These are phyloP conservation scores for Drosophila kuntzei DNA, from an alignment of 2,888 invertebrate genomes.

Conservation along the genomic window DNA sequence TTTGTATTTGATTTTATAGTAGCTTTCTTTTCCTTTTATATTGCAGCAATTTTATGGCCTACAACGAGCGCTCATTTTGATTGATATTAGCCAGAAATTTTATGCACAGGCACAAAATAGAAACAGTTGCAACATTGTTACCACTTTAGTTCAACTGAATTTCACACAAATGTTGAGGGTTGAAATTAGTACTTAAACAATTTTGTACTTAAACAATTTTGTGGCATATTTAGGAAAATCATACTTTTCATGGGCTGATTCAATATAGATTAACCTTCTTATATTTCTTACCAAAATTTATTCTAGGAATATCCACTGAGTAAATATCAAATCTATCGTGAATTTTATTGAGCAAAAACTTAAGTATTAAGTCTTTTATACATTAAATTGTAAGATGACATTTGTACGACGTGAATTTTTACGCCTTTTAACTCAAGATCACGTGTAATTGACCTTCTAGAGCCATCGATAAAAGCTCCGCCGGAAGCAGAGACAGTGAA, in stretches of 20 bases:
- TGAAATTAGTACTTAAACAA: no score
- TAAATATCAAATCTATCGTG: background rate
- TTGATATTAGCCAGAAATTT: constrained; percentile 53
- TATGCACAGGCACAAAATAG: constrained; percentile 34
- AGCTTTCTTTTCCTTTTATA: constrained; percentile 10
- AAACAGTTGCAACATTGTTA: background rate
- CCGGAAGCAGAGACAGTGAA: background rate
- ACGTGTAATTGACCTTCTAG: constrained; percentile 74
- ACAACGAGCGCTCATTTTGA: constrained; percentile 35
- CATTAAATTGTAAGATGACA: constrained; percentile 11
- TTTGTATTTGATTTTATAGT: constrained; percentile 35
- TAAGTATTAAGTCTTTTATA: background rate
- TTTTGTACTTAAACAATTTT: background rate
- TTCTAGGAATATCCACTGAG: background rate
- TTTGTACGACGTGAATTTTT: constrained; percentile 34
- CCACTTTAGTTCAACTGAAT: background rate
- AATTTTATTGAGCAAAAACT: constrained; percentile 2
- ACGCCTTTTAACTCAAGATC: constrained; percentile 61
- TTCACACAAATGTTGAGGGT: no score
- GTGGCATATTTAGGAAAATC: background rate
- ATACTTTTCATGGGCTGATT: no score
- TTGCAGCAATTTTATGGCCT: constrained; percentile 47
- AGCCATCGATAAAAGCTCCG: constrained; percentile 29
- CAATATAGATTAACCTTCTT: no score
- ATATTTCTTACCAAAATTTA: background rate